Conservation (phyloP, 2,113 vertebrate genomes). For the Anguilla japonica region DNA sequence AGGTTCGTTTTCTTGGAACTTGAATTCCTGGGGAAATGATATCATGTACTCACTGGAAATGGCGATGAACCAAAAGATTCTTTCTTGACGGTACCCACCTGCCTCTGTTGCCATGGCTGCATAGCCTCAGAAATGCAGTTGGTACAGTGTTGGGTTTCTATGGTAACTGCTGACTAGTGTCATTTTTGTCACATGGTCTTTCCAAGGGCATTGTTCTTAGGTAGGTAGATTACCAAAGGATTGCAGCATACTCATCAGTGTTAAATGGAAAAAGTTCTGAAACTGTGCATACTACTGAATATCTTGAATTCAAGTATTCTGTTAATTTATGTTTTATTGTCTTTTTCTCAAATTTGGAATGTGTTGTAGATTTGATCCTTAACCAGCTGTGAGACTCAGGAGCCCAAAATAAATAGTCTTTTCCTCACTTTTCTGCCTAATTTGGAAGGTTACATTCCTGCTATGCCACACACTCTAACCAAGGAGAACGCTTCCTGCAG, state of each 20-base stretch:
- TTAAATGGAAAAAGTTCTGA: too few species aligned
- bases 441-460: too few species aligned
- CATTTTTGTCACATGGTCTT: background rate
- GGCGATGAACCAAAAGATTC: background rate
- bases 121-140: background rate
- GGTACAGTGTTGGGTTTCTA: background rate
- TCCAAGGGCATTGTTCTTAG: background rate
- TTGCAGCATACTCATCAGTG: too few species aligned
- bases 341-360: background rate
- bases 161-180: constrained; percentile 12
- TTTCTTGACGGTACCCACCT: background rate
- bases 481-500: too few species aligned
- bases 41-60: constrained; percentile 3
- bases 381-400: background rate
- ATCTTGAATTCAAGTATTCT: background rate
- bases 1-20: background rate
- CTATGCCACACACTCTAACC: too few species aligned
- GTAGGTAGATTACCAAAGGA: background rate
- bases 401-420: background rate
- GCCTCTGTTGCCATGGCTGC: constrained; percentile 17
- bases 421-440: too few species aligned
- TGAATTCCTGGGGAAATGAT: background rate
- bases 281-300: background rate
- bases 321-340: background rate
- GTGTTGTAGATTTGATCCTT: background rate